These are phyloP conservation scores for Acanthococcus lagerstroemiae DNA, from an alignment of 2,888 invertebrate species.

Conservation along the genomic window DNA sequence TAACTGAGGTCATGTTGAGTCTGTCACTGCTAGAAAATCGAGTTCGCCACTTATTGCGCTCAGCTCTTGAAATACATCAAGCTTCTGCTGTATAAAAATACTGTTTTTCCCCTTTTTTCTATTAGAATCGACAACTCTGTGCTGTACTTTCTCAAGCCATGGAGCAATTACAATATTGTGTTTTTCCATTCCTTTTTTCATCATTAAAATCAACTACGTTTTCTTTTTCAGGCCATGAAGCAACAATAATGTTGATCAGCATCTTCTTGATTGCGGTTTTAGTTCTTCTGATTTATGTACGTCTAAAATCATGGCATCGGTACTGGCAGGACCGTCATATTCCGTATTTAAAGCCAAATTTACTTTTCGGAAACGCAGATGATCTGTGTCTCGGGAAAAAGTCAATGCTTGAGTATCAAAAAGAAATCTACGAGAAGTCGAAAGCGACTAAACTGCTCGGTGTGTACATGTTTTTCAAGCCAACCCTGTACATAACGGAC, in stretches of 20 bases:
- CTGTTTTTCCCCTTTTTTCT: no score
- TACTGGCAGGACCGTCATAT: conserved; percentile 11
- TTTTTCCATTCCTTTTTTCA: no score
- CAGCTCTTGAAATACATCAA: no score
- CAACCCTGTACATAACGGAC: conserved; percentile 18
- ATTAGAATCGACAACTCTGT: no score
- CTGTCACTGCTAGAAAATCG: no score
- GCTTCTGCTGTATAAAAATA: no score
- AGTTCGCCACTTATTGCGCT: no score
- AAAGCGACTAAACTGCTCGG: not conserved
- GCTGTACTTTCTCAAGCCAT: no score
- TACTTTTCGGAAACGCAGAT: conserved; percentile 47
- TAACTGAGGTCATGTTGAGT: no score
- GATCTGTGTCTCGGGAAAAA: conserved; percentile 43
- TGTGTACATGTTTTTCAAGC: conserved; percentile 22
- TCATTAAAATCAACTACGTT: no score
- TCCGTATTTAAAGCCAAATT: conserved; percentile 32
- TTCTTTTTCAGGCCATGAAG: not conserved
- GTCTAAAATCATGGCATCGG: conserved; percentile 1
- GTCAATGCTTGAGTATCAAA: conserved; percentile 46
- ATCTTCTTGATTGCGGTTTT: not conserved
- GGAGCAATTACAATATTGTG: no score
- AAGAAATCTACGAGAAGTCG: conserved; percentile 45
- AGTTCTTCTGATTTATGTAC: not conserved
- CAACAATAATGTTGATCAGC: not conserved